These are phyloP conservation scores for Pocillopora grandis DNA, from an alignment of 92 coral and sea anemone genomes.

Conservation along the genomic window DNA sequence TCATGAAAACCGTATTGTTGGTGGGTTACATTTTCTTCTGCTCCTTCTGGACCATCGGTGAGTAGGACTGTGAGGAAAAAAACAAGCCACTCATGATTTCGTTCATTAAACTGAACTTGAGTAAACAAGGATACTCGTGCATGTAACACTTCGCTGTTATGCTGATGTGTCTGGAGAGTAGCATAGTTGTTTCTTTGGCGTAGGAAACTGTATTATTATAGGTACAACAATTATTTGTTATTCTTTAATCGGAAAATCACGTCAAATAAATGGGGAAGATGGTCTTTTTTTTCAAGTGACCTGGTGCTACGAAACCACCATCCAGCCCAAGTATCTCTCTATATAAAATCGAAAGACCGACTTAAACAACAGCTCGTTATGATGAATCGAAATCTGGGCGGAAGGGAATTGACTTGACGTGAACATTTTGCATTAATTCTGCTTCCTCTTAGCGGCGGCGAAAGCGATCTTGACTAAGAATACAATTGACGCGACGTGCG, in stretches of 20 bases:
- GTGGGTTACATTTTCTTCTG: conserved; percentile 4
- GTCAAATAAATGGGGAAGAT: background rate
- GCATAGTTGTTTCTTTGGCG: background rate
- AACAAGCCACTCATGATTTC: background rate
- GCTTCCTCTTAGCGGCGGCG: background rate
- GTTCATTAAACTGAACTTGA: background rate
- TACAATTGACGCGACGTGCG: background rate
- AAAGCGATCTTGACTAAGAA: background rate
- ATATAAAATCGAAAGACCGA: no score
- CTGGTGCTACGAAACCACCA: background rate
- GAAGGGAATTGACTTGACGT: background rate
- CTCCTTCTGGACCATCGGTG: background rate
- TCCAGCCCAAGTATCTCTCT: background rate
- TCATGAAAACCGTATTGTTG: background rate
- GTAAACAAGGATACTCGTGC: background rate
- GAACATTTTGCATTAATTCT: background rate
- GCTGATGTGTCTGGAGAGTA: background rate
- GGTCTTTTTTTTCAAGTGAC: background rate
- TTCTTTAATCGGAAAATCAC: background rate
- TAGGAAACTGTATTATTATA: background rate
- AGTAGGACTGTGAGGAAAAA: background rate
- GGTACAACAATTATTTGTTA: background rate
- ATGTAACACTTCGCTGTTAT: background rate
- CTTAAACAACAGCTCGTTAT: background rate
- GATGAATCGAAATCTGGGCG: background rate